Evolutionary conservation across 2,113 vertebrate species (phyloP), one percentile per base, ranked within the genome.

Genomic region (Pogonocichla stellata): DNA sequence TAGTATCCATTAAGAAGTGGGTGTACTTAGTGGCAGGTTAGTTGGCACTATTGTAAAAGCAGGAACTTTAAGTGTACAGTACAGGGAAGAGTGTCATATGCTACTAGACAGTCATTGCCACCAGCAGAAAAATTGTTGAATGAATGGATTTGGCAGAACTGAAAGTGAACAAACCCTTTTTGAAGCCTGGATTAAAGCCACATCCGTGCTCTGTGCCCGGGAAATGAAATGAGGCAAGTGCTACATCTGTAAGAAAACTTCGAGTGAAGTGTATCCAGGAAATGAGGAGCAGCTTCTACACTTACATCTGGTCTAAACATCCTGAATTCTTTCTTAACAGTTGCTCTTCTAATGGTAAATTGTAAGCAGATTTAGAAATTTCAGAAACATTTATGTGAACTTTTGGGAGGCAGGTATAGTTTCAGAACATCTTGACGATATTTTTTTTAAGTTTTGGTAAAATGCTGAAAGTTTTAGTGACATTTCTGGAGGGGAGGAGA

Each of bases 181-280:
- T 74, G 60, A 91, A 89, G 47, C 26, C 57, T 94, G 65, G 51
- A 91, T 91, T 92, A 51, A 67, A 78, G 86, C 47, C 60, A 81
- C 77, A 78, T 89, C 34, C 0, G 0, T 51, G 47, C 43, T 80
- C 16, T 0, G 0, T 57, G 47, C 65, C 51, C 84, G 47, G 51
- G 56, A 91, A 62, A 70, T 4, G 12, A 92, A 95, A 89, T 26
- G 69, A 95, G 45, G 26, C 45, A 70, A 3, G 3, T 58, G n/a
- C 69, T 58, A 17, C 19, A 36, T 72, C 40, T 47, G 38, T 86
- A 71, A 57, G 20, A 67, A 86, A 79, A 65, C 42, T 86, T 53
- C 11, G 31, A 69, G 31, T 53, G 48, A 67, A 72, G 5, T 6
- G 16, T 31, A 80, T 36, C 40, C 51, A 57, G 80, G 58, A 80